phyloP scores from a whole-genome alignment of 2,888 invertebrate genomes.

The Brachylomia viminalis region DNA sequence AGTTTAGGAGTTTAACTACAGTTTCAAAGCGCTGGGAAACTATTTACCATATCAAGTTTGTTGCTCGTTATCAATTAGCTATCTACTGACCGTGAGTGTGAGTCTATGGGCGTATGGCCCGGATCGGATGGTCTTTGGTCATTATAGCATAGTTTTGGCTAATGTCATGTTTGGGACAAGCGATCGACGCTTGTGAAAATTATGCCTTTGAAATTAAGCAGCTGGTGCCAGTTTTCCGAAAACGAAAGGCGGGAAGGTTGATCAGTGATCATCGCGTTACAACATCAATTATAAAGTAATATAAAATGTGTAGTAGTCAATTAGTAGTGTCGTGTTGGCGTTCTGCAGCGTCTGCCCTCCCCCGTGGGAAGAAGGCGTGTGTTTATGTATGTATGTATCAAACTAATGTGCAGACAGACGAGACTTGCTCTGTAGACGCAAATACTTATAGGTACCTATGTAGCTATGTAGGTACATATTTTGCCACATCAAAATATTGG shows the following conservation, averaged over 20 bases:
- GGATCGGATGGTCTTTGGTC: background rate
- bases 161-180: conserved; percentile 6
- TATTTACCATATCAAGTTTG: conserved; percentile 56
- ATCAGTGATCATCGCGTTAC: background rate
- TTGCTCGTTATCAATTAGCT: conserved; percentile 57
- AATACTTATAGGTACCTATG: background rate
- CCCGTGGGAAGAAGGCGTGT: too few relatives aligned
- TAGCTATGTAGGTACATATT: too few relatives aligned
- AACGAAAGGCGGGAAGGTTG: background rate
- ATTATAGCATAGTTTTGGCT: conserved; percentile 2
- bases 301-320: background rate
- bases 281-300: background rate
- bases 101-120: conserved; percentile 11
- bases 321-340: too few relatives aligned
- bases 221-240: background rate
- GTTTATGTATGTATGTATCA: background rate
- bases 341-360: too few relatives aligned
- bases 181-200: background rate
- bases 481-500: background rate
- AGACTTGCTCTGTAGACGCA: background rate
- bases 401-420: background rate
- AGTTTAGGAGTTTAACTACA: conserved; percentile 29
- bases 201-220: background rate
- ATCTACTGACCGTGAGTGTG: conserved; percentile 41
- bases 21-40: conserved; percentile 50